These are phyloP conservation scores for Drosophila busckii DNA, from an alignment of 1,140 invertebrate genomes.

Conservation along the genomic window DNA sequence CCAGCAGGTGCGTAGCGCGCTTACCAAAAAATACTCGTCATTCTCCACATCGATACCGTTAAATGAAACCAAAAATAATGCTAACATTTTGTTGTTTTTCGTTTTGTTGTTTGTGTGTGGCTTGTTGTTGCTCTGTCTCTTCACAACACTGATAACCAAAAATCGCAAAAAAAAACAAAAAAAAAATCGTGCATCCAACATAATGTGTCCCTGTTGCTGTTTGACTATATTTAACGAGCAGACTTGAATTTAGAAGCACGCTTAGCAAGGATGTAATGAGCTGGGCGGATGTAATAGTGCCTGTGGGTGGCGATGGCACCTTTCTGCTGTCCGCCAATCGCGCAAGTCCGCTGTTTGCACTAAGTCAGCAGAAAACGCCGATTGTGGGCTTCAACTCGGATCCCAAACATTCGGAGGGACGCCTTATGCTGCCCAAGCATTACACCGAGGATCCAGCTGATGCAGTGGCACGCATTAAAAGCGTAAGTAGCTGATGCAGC, in stretches of 20 bases:
- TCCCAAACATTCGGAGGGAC: conserved; percentile 94
- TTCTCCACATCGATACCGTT: too few species aligned
- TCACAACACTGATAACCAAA: too few species aligned
- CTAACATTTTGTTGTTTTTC: conserved; percentile 13
- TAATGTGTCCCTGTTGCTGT: conserved; percentile 49
- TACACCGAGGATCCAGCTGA: conserved; percentile 84
- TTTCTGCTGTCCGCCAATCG: conserved; percentile 94
- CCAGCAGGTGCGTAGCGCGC: conserved; percentile 87
- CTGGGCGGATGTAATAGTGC: conserved; percentile 97
- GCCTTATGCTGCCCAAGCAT: conserved; percentile 92
- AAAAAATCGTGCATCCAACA: conserved; percentile 48
- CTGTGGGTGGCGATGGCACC: conserved; percentile 98
- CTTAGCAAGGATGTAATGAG: conserved; percentile 86
- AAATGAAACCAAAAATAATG: background rate
- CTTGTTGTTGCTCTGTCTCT: conserved; percentile 11
- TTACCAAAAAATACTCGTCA: too few species aligned
- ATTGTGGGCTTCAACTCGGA: conserved; percentile 99
- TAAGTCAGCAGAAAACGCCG: conserved; percentile 85
- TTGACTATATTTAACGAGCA: conserved; percentile 70
- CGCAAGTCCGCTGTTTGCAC: conserved; percentile 76
- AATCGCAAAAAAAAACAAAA: too few species aligned
- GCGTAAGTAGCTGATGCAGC: conserved; percentile 80
- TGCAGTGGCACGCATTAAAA: conserved; percentile 85
- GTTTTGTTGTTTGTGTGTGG: conserved; percentile 16
- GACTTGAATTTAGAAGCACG: conserved; percentile 79